A percentile compares a stretch with the other conserved stretches of the same genome.
Conservation (phyloP, 2,888 invertebrate species). For the Homarus gammarus region DNA sequence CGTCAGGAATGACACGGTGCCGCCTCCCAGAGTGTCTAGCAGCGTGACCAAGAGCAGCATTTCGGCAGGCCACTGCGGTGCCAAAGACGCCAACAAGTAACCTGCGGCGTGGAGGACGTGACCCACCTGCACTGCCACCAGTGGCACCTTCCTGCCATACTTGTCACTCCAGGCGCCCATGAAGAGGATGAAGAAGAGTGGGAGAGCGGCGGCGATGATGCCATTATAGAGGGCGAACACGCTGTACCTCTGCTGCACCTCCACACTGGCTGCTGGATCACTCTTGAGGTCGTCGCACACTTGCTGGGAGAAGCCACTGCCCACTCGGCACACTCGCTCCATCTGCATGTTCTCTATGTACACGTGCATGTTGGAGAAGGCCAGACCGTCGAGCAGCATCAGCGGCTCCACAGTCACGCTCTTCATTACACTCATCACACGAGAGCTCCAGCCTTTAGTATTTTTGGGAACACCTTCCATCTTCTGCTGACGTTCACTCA, state of each 20-base stretch:
- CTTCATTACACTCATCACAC: conserved; percentile 18
- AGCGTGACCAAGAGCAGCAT: conserved; percentile 65
- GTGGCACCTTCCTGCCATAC: conserved; percentile 77
- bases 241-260: conserved; percentile 68
- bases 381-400: conserved; percentile 60
- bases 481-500: not conserved
- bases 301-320: conserved; percentile 14
- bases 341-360: conserved; percentile 68
- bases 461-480: not conserved
- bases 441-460: not conserved
- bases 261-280: conserved; percentile 41
- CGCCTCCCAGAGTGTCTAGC: conserved; percentile 72
- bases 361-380: conserved; percentile 61
- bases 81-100: conserved; percentile 60
- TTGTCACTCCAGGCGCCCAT: conserved; percentile 78
- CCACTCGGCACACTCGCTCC: conserved; percentile 57
- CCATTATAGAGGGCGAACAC: conserved; percentile 71
- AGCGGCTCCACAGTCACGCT: conserved; percentile 64
- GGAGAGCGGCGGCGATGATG: conserved; percentile 75
- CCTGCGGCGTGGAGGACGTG: conserved; percentile 77
- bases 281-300: conserved; percentile 42
- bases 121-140: conserved; percentile 76
- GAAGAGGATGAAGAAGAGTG: conserved; percentile 77
- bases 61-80: conserved; percentile 69
- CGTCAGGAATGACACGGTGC: conserved; percentile 74